Conservation (phyloP, 2,888 invertebrate species). For the Meiosimyza decipiens region DNA sequence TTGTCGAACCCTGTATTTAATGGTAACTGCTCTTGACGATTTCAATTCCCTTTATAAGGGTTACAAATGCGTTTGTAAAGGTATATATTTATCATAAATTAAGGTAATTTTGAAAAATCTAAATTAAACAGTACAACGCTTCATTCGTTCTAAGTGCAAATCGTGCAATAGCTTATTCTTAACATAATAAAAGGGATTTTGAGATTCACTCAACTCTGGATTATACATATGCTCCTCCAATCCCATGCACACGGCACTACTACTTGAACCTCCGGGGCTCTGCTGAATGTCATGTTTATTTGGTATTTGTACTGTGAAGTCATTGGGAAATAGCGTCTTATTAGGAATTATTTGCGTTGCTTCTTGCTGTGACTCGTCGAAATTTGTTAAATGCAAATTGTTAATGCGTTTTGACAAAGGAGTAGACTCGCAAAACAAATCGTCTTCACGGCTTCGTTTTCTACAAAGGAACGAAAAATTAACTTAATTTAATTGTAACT, state of each 20-base stretch:
- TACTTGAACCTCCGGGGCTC: slow-evolving; percentile 36
- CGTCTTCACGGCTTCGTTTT: slow-evolving; percentile 82
- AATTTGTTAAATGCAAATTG: slow-evolving; percentile 79
- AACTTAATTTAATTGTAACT: background rate
- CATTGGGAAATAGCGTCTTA: slow-evolving; percentile 49
- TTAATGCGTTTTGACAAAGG: slow-evolving; percentile 91
- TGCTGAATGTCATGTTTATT: slow-evolving; percentile 49
- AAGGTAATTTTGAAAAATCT: too few species aligned
- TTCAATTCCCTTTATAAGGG: too few species aligned
- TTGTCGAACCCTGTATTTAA: too few species aligned
- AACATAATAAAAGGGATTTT: slow-evolving; percentile 88
- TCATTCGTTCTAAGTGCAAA: slow-evolving; percentile 82
- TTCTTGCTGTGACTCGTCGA: slow-evolving; percentile 39
- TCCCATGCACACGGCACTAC: slow-evolving; percentile 39
- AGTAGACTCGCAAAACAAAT: slow-evolving; percentile 78
- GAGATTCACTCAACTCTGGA: slow-evolving; percentile 79
- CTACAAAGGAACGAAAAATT: slow-evolving; percentile 68
- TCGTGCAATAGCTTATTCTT: slow-evolving; percentile 87
- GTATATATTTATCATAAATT: too few species aligned
- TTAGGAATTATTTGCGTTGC: slow-evolving; percentile 22
- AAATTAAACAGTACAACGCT: slow-evolving; percentile 67
- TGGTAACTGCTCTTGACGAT: too few species aligned
- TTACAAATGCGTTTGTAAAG: too few species aligned
- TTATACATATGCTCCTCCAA: slow-evolving; percentile 68
- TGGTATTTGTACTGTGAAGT: slow-evolving; percentile 40